phyloP scores from a whole-genome alignment of 2,113 vertebrate genomes.

The Podarcis muralis region DNA sequence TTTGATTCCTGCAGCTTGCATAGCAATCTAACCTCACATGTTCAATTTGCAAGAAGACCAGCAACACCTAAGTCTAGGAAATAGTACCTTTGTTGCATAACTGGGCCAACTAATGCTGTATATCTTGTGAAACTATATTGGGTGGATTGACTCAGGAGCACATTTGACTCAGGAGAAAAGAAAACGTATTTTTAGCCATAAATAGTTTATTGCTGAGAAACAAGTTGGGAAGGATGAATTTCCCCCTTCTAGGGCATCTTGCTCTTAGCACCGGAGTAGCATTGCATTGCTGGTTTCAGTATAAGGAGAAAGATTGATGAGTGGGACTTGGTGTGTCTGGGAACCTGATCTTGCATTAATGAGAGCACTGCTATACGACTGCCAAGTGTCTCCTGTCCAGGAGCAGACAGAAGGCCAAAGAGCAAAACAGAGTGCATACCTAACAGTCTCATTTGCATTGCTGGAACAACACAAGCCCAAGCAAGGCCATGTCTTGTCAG shows the following conservation, averaged over 20 bases:
- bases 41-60: background rate
- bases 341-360: conserved; percentile 20
- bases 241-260: background rate
- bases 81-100: too few species aligned
- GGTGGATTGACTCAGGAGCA: background rate
- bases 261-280: background rate
- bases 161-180: background rate
- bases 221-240: background rate
- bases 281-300: background rate
- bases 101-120: background rate
- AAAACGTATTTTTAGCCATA: background rate
- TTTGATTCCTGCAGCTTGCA: background rate
- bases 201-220: conserved; percentile 1
- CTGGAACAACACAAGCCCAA: background rate
- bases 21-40: background rate
- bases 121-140: background rate
- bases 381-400: conserved; percentile 1
- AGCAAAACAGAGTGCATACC: background rate
- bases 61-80: background rate
- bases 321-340: background rate
- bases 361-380: background rate
- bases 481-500: background rate
- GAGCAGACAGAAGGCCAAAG: conserved; percentile 12
- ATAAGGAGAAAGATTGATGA: conserved; percentile 3
- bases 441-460: background rate